Base-by-base conservation (phyloP, 1,140 invertebrate species). In the Drosophila nigrodunni region DNA sequence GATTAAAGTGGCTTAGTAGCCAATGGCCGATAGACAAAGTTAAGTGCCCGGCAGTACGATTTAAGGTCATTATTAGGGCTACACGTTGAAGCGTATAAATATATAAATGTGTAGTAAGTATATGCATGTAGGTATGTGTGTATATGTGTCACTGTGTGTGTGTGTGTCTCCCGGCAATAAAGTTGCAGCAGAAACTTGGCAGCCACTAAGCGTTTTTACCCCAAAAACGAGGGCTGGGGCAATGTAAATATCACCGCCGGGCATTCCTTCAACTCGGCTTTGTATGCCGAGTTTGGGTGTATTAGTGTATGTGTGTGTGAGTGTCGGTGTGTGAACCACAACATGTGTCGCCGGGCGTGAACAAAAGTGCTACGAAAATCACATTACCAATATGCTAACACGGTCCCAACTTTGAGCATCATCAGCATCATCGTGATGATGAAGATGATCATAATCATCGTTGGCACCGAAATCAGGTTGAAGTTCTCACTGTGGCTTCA, bases 291-390 rank as follows among this genome's bases (percentile, higher is more conserved):
- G 25, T 30, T 13, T 46, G 30, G 44, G 8, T 49, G 8, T 59
- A 21, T 21, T 21, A 21, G 43, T 61, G 37, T 37, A 18, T 59
- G 13, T 46, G 44, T 64, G 68, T 57, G 60, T 70, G 25, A 0
- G 25, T 73, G 65, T 70, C 39, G 52, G 80, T 80, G 80, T 88
- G 85, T 68, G 85, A 88, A 88, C 85, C 85, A 90, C 85, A 88
- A 88, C 85, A 88, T 88, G 85, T 88, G 85, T 88, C 78, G 81
- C 77, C 86, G 74, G 77, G 85, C 85, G 85, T 88, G 85, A 90
- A 89, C 86, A 90, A 88, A 87, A 88, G 85, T 90, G 85, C 77
- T 88, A 59, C 69, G 75, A 89, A 88, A 88, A 88, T 88, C 82
- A 88, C 85, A 88, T 88, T 88, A 81, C 67, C 67, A 77, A 74